Percentiles rank a stretch among this genome's conserved stretches.
Evolutionary conservation across 1,140 invertebrate species (phyloP).

Genomic region (Brachionus calyciflorus): DNA sequence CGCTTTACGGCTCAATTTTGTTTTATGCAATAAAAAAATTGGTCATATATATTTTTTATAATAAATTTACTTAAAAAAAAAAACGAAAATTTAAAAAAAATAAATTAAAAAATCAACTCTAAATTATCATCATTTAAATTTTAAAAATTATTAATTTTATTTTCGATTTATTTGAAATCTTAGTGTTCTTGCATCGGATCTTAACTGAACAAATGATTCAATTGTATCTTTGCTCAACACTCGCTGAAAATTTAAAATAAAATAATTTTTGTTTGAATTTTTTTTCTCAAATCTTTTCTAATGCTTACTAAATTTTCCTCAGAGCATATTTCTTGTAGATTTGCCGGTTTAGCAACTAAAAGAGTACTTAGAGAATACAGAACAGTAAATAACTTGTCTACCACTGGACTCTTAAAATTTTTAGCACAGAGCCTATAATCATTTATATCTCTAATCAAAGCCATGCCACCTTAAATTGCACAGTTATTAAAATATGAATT

Average conservation of each 20-base stretch:
- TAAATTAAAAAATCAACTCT: neutral
- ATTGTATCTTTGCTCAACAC: slow-evolving; percentile 79
- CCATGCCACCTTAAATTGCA: slow-evolving; percentile 75
- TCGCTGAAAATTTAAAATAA: slow-evolving; percentile 64
- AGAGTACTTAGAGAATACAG: slow-evolving; percentile 92
- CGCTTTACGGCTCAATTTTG: slow-evolving; percentile 25
- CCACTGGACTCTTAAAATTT: slow-evolving; percentile 70
- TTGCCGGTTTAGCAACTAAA: slow-evolving; percentile 88
- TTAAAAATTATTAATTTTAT: neutral
- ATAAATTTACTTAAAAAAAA: neutral
- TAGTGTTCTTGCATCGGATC: slow-evolving; percentile 71
- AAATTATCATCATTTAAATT: too few species aligned
- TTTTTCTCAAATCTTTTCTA: neutral
- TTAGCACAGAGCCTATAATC: slow-evolving; percentile 80
- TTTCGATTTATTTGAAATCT: slow-evolving; percentile 21
- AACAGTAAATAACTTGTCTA: slow-evolving; percentile 84
- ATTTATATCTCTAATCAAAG: slow-evolving; percentile 94
- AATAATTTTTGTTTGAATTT: neutral
- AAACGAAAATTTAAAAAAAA: neutral
- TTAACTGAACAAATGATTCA: slow-evolving; percentile 84
- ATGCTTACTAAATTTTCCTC: slow-evolving; percentile 79
- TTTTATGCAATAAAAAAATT: neutral
- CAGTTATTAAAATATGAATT: slow-evolving; percentile 46
- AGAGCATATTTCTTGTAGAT: slow-evolving; percentile 87
- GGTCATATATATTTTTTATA: neutral